Percentiles rank a stretch among this genome's conserved stretches.
Evolutionary conservation across 1,140 invertebrate genomes (phyloP).

Genomic region (Penaeus vannamei): DNA sequence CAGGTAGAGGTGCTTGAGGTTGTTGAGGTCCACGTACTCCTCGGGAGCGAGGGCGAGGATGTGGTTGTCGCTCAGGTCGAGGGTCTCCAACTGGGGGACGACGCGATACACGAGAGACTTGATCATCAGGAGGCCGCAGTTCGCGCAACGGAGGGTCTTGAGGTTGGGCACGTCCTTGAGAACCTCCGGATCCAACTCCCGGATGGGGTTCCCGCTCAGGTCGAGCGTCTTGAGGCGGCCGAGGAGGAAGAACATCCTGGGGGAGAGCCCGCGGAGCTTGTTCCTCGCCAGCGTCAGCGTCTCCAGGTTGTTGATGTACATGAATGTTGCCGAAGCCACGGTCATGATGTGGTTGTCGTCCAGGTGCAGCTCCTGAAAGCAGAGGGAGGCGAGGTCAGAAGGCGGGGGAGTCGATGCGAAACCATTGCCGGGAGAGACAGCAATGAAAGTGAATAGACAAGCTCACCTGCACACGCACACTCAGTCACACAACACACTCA

Average conservation of each 20-base stretch:
- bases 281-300: conserved; percentile 81
- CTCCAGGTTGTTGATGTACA: conserved; percentile 78
- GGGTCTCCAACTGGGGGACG: conserved; percentile 74
- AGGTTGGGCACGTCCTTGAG: conserved; percentile 81
- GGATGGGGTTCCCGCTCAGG: conserved; percentile 82
- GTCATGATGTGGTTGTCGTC: conserved; percentile 74
- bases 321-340: conserved; percentile 80
- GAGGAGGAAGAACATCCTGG: conserved; percentile 79
- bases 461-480: neutral
- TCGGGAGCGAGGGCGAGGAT: conserved; percentile 76
- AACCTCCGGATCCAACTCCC: conserved; percentile 81
- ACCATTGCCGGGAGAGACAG: neutral
- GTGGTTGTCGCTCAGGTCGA: conserved; percentile 85
- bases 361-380: conserved; percentile 71
- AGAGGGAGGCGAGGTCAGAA: neutral
- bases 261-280: conserved; percentile 79
- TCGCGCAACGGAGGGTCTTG: conserved; percentile 79
- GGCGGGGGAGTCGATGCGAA: neutral
- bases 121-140: conserved; percentile 80
- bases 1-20: conserved; percentile 57
- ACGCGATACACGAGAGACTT: conserved; percentile 78
- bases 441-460: too few species aligned
- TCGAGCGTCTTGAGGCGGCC: conserved; percentile 80
- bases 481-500: neutral
- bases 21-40: conserved; percentile 71